Conservation (phyloP, 2,113 vertebrate genomes). For the Ophthalmolycus amberensis region DNA sequence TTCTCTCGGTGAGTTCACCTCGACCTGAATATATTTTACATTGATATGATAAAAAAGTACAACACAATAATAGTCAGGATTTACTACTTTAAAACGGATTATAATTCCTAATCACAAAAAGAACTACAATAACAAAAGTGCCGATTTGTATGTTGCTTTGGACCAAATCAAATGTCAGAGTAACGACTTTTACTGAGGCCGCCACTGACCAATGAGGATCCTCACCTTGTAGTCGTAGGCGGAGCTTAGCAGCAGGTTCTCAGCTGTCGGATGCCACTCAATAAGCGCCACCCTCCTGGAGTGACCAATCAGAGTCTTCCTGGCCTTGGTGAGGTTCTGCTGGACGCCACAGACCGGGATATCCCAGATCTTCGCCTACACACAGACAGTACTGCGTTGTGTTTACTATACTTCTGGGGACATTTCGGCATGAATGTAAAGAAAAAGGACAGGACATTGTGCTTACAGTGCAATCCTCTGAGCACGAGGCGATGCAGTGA, state of each 20-base stretch:
- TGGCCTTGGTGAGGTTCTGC: constrained; percentile 83
- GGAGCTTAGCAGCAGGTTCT: constrained; percentile 90
- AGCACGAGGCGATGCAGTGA: constrained; percentile 92
- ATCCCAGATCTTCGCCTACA: constrained; percentile 93
- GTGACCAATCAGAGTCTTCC: constrained; percentile 90
- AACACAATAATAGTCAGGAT: not conserved
- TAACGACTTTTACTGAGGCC: not conserved
- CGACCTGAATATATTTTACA: too few species aligned
- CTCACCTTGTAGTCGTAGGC: constrained; percentile 94
- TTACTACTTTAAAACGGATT: not conserved
- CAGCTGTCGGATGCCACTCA: constrained; percentile 95
- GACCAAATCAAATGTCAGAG: too few species aligned
- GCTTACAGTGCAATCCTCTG: constrained; percentile 92
- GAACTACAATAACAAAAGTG: too few species aligned
- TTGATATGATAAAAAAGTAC: too few species aligned
- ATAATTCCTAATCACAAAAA: too few species aligned
- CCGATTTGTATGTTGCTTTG: too few species aligned
- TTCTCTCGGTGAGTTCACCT: too few species aligned
- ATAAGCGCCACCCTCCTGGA: constrained; percentile 91
- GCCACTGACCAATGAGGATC: constrained; percentile 9
- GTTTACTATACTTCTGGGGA: not conserved
- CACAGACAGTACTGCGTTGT: not conserved
- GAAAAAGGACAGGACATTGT: not conserved
- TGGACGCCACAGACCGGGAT: constrained; percentile 88
- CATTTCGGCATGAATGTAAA: not conserved